Evolutionary conservation across 1,140 invertebrate species (phyloP), one percentile per base, ranked within the genome.

Genomic region (Achroia grisella): DNA sequence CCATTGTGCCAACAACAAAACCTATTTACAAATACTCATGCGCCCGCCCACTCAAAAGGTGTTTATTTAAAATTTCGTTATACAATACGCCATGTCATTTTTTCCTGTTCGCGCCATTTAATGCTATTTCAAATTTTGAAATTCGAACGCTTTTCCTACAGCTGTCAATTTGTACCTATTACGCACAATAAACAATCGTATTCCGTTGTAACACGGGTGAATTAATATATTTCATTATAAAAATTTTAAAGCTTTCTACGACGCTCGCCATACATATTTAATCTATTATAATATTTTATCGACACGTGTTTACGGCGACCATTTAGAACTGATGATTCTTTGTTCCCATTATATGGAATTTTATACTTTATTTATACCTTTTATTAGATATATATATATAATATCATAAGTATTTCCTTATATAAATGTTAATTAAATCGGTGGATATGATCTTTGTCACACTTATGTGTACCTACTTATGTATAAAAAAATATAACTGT

Each of bases 41-140:
- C 69, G 65, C 69, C 75, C 79, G 79, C 79, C 79, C 77, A 83
- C 79, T 79, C 75, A 70, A 81, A 83, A 83, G 77, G 75, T 84
- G 77, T 84, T 84, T 84, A 84, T 84, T 81, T 84, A 72, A 74
- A 81, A 67, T 71, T 77, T 77, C 62, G 59, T 42, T 53, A 58
- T 63, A 83, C 76, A 83, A 83, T 81, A 57, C 56, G 37, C 44
- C 63, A 68, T 68, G 75, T 65, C 73, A 76, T 71, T 72, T 72
- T 71, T 73, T 59, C 62, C 64, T n/a, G 66, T 76, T 81, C 75
- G 79, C 79, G 71, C 80, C 80, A 81, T 84, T 84, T 83, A 79
- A 84, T 78, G 62, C 70, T 78, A 72, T 79, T 83, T 77, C 68
- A 47, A 49, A 48, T 51, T 65, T 73, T 78, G 73, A 71, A 47